Conservation (phyloP, 2,888 invertebrate species). For the Acutogordius australiensis region DNA sequence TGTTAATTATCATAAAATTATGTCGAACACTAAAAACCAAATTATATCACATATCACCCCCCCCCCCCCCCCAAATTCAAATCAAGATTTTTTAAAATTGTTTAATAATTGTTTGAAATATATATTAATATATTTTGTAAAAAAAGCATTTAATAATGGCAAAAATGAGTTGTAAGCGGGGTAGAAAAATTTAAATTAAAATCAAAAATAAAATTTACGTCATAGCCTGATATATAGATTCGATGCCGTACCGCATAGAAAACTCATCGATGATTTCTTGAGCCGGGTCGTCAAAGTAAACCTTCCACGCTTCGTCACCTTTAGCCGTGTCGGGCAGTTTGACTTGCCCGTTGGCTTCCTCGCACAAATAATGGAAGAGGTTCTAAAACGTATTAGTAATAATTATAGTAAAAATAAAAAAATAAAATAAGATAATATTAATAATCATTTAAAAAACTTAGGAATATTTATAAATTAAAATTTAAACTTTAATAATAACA, state of each 20-base stretch:
- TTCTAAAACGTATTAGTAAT: slow-evolving; percentile 29
- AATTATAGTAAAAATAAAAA: not conserved
- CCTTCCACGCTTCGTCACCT: slow-evolving; percentile 89
- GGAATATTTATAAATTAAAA: too few species aligned
- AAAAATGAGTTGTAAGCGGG: too few species aligned
- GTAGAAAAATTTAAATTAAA: not conserved
- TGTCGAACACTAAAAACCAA: too few species aligned
- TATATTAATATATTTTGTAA: too few species aligned
- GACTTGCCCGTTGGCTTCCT: slow-evolving; percentile 50
- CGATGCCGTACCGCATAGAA: slow-evolving; percentile 96
- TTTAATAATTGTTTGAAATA: too few species aligned
- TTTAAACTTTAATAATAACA: slow-evolving; percentile 11
- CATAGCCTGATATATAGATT: slow-evolving; percentile 96
- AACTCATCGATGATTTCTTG: slow-evolving; percentile 98
- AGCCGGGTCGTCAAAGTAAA: slow-evolving; percentile 87
- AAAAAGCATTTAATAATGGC: too few species aligned
- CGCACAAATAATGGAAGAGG: slow-evolving; percentile 85
- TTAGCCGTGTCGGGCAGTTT: slow-evolving; percentile 44
- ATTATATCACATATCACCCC: too few species aligned
- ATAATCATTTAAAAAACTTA: not conserved
- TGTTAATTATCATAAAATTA: too few species aligned
- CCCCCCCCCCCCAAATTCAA: too few species aligned
- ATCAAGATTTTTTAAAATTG: too few species aligned
- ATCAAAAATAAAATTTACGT: slow-evolving; percentile 37
- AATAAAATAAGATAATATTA: not conserved